A percentile compares a stretch with the other conserved stretches of the same genome.
phyloP scores from a whole-genome alignment of 2,888 invertebrate genomes.

The Nesidiocoris tenuis region DNA sequence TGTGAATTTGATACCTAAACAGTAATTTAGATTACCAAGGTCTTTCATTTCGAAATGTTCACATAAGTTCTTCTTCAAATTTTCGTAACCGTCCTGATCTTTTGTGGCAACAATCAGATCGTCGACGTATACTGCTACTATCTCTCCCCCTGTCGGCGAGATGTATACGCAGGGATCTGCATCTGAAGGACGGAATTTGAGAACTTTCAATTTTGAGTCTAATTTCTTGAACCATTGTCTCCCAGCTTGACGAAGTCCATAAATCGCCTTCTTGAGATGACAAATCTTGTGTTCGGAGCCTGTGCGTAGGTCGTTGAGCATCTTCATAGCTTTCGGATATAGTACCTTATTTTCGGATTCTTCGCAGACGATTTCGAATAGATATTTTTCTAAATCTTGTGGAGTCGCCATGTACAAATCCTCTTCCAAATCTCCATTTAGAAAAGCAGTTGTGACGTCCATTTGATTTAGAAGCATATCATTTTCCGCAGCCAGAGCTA shows the following conservation, averaged over 20 bases:
- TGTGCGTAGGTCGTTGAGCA: background rate
- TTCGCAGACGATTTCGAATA: background rate
- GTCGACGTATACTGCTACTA: background rate
- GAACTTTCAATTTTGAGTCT: background rate
- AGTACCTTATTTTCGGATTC: background rate
- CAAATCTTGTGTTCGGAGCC: too few species aligned
- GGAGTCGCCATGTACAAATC: background rate
- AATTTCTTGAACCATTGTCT: slow-evolving; percentile 14
- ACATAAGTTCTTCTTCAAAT: slow-evolving; percentile 1
- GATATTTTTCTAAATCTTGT: background rate
- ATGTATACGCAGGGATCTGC: slow-evolving; percentile 30
- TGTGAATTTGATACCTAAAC: slow-evolving; percentile 5
- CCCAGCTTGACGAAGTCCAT: background rate
- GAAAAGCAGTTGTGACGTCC: slow-evolving; percentile 8
- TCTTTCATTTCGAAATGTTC: slow-evolving; percentile 27
- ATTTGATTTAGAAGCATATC: background rate
- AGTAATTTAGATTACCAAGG: background rate
- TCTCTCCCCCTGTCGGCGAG: background rate
- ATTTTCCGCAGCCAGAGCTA: background rate
- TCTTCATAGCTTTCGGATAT: background rate
- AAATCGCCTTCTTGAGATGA: background rate
- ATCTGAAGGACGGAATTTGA: background rate
- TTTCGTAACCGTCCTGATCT: background rate
- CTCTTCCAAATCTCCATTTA: slow-evolving; percentile 1
- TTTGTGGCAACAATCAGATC: background rate